A percentile compares a stretch with the other conserved stretches of the same genome.
These are phyloP conservation scores for Syritta pipiens DNA, from an alignment of 2,888 invertebrate species.

Conservation along the genomic window DNA sequence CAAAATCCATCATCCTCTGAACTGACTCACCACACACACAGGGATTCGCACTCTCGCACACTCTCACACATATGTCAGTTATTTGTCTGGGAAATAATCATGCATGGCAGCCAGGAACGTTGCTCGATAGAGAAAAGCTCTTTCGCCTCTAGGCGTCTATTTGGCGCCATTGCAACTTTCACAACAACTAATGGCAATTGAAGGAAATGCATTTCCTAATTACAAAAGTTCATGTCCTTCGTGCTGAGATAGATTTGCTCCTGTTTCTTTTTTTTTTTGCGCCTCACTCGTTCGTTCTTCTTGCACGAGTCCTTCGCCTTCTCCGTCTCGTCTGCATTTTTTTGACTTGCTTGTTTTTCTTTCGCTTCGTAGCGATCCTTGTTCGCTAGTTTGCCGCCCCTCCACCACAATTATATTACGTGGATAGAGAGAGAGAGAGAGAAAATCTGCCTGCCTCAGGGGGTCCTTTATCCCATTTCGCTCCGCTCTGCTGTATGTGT, in stretches of 20 bases:
- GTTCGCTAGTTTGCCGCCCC: neutral
- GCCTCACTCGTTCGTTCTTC: neutral
- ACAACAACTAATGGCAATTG: conserved; percentile 66
- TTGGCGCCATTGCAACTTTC: conserved; percentile 66
- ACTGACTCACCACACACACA: neutral
- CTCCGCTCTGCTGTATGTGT: conserved; percentile 7
- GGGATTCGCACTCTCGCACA: too few relatives aligned
- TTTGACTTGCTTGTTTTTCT: conserved; percentile 28
- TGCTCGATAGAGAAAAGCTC: conserved; percentile 5
- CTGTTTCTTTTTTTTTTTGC: conserved; percentile 10
- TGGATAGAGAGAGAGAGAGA: too few relatives aligned
- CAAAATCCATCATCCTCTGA: conserved; percentile 9
- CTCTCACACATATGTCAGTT: neutral
- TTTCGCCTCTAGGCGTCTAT: conserved; percentile 33
- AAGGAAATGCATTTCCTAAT: conserved; percentile 70
- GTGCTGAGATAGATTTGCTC: conserved; percentile 49
- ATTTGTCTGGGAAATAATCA: conserved; percentile 61
- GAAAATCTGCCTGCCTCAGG: conserved; percentile 45
- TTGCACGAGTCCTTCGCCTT: conserved; percentile 36
- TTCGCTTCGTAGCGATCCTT: neutral
- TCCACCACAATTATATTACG: conserved; percentile 48
- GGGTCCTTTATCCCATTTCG: conserved; percentile 37
- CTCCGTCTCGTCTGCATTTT: conserved; percentile 29
- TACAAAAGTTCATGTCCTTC: conserved; percentile 69
- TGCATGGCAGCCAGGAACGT: conserved; percentile 42